Evolutionary conservation across 2,888 invertebrate genomes (phyloP), one percentile per base, ranked within the genome.

Genomic region (Saturnia pavonia): DNA sequence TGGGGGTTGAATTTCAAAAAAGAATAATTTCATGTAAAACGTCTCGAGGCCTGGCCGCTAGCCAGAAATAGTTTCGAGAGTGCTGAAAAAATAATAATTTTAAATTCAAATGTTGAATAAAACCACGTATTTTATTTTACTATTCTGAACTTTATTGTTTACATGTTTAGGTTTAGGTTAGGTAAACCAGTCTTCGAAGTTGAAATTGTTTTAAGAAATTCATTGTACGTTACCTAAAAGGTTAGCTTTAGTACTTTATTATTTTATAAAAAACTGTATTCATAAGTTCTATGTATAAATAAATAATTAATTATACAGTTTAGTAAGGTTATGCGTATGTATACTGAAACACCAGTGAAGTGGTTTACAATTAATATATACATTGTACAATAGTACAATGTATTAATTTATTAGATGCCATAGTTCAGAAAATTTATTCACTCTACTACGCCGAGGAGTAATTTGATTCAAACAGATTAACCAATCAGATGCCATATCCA

Each of bases 161-260:
- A 14, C 16, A 0, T 2, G 9, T 65, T 66, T 40, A 40, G 63
- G 45, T 66, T 40, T n/a, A n/a, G 51, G 51, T 27, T 69, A 12
- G 9, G 16, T 51, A 40, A 48, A 48, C 16, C 12, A 1, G 27
- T 63, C 8, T 27, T 54, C 11, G 25, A 16, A 25, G 25, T 42
- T 54, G 67, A 66, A 70, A 67, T 57, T 70, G 54, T 72, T 72
- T 72, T 72, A 72, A 75, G 72, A 70, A 72, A 40, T 40, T 9
- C 40, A 40, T 40, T 48, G 19, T 19, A 48, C 6, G 48, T 48
- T 48, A 16, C 16, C 19, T 7, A 19, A 48, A 48, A 48, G n/a
- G 19, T 48, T n/a, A 7, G 48, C 19, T 19, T n/a, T 19, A 19
- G 8, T 19, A 19, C 1, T 6, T 48, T 48, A n/a, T n/a, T n/a